These are phyloP conservation scores for Actinopyga echinites DNA, from an alignment of 53 echinoderm and acorn worm species.

Conservation along the genomic window DNA sequence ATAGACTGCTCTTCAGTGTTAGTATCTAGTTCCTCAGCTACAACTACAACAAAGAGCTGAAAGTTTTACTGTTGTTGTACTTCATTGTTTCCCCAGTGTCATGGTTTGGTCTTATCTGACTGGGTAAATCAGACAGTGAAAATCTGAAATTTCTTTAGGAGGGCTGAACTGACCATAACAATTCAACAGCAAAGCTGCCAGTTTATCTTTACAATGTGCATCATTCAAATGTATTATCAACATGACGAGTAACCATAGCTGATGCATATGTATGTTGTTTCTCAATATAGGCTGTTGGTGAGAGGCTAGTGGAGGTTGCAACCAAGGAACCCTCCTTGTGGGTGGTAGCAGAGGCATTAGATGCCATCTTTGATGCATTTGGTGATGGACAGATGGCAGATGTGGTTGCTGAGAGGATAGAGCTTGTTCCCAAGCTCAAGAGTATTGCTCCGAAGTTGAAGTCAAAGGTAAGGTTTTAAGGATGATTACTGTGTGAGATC, in stretches of 20 bases:
- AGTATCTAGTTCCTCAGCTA: too few relatives aligned
- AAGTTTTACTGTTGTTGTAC: too few relatives aligned
- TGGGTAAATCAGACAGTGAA: too few relatives aligned
- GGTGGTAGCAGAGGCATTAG: slow-evolving; percentile 92
- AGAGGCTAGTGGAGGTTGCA: slow-evolving; percentile 78
- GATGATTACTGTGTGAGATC: too few relatives aligned
- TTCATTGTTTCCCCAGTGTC: too few relatives aligned
- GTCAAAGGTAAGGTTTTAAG: slow-evolving; percentile 68
- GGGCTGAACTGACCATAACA: too few relatives aligned
- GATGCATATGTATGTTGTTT: background rate
- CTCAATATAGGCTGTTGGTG: slow-evolving; percentile 77
- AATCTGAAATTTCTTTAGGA: too few relatives aligned
- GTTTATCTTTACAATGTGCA: background rate
- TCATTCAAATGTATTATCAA: background rate
- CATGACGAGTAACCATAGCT: background rate
- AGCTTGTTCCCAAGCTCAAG: slow-evolving; percentile 77
- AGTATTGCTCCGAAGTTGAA: slow-evolving; percentile 84
- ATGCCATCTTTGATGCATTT: slow-evolving; percentile 96
- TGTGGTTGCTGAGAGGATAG: slow-evolving; percentile 74
- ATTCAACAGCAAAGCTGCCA: too few relatives aligned
- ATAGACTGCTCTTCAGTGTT: too few relatives aligned
- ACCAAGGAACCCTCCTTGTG: slow-evolving; percentile 87
- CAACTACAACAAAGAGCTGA: too few relatives aligned
- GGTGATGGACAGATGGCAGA: slow-evolving; percentile 88
- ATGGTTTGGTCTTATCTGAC: too few relatives aligned